Evolutionary conservation across 2,797 vertebrate species (phyloP).

Genomic region (Oreortyx pictus): DNA sequence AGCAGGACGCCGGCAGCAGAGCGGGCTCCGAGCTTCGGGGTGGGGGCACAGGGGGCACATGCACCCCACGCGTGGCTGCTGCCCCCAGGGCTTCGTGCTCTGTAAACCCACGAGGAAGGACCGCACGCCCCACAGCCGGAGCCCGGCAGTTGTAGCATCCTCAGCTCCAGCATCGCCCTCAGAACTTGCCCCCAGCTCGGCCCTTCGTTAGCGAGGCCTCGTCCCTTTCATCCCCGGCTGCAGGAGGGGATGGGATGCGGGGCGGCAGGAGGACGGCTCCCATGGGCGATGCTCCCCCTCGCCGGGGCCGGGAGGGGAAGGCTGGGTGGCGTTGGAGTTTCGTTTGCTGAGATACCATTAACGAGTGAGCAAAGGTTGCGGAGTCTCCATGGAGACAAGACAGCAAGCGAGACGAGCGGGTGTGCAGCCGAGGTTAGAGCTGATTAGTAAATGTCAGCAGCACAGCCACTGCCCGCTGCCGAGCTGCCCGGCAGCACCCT

Average conservation of each 20-base stretch:
- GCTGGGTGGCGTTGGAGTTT: conserved; percentile 66
- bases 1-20: conserved; percentile 46
- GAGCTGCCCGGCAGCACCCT: conserved; percentile 46
- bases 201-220: conserved; percentile 62
- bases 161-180: neutral
- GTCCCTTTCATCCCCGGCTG: conserved; percentile 56
- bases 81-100: neutral
- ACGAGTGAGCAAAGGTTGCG: conserved; percentile 84
- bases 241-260: conserved; percentile 60
- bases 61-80: neutral
- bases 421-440: conserved; percentile 81
- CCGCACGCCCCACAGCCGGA: neutral
- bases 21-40: neutral
- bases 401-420: conserved; percentile 81
- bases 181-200: conserved; percentile 50
- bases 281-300: neutral
- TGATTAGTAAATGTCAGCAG: conserved; percentile 85
- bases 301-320: conserved; percentile 57
- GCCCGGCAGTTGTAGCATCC: neutral
- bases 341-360: conserved; percentile 82
- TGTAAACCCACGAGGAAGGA: neutral
- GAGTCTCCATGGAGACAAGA: conserved; percentile 87
- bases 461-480: conserved; percentile 75
- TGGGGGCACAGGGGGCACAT: neutral
- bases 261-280: conserved; percentile 61